Conservation (phyloP, 2,888 invertebrate species). For the Siphlonurus alternatus region DNA sequence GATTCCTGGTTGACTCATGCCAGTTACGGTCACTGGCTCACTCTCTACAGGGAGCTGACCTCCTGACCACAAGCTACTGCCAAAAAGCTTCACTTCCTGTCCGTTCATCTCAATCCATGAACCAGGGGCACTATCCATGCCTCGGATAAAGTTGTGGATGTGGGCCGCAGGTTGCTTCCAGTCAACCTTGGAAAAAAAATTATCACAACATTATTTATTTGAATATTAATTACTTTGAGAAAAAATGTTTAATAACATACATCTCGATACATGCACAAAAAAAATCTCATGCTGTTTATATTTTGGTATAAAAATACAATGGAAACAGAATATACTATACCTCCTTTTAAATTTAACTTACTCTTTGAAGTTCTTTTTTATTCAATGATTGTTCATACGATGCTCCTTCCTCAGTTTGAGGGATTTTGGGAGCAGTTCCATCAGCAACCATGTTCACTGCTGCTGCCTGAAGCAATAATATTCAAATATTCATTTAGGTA, state of each 20-base stretch:
- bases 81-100: slow-evolving; percentile 58
- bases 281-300: no score
- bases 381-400: slow-evolving; percentile 85
- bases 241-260: background rate
- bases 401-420: slow-evolving; percentile 72
- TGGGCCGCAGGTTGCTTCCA: slow-evolving; percentile 48
- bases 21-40: slow-evolving; percentile 39
- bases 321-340: background rate
- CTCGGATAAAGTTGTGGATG: slow-evolving; percentile 89
- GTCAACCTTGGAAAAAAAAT: slow-evolving; percentile 36
- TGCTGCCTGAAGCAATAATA: slow-evolving; percentile 30
- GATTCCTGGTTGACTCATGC: slow-evolving; percentile 40
- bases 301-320: no score
- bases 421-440: slow-evolving; percentile 60
- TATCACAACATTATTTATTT: slow-evolving; percentile 3
- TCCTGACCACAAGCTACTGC: slow-evolving; percentile 53
- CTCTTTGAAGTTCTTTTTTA: slow-evolving; percentile 65
- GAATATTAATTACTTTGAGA: slow-evolving; percentile 5
- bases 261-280: no score
- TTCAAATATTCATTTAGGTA: background rate
- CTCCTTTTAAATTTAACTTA: slow-evolving; percentile 20
- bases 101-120: slow-evolving; percentile 51
- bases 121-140: slow-evolving; percentile 87
- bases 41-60: slow-evolving; percentile 32
- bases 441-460: slow-evolving; percentile 77